Evolutionary conservation across 2,888 invertebrate genomes (phyloP).

Genomic region (Spisula subtruncata): DNA sequence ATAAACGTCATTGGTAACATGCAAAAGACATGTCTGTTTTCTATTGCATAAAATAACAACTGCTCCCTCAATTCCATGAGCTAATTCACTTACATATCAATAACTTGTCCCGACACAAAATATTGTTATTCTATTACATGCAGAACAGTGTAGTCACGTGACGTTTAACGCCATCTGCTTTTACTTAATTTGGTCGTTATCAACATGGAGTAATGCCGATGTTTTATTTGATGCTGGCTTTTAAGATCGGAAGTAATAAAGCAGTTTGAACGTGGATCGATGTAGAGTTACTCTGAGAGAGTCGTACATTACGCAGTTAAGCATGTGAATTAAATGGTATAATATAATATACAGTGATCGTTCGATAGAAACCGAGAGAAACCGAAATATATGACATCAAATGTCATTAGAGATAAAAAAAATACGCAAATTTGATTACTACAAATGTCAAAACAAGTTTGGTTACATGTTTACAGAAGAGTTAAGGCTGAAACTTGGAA

Average conservation of each 20-base stretch:
- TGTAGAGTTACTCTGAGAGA: not conserved
- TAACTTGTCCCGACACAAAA: conserved; percentile 8
- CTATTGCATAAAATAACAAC: not conserved
- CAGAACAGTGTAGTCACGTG: conserved; percentile 32
- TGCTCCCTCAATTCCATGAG: not conserved
- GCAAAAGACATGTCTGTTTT: not conserved
- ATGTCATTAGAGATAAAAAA: not conserved
- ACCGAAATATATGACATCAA: not conserved
- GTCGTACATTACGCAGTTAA: conserved; percentile 8
- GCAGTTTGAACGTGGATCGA: conserved; percentile 29
- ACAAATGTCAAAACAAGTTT: not conserved
- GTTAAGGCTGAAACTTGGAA: not conserved
- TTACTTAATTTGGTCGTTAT: conserved; percentile 52
- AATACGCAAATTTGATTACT: not conserved
- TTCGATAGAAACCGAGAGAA: not conserved
- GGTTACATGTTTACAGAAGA: not conserved
- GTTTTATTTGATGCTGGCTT: conserved; percentile 56
- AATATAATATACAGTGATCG: not conserved
- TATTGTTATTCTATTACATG: conserved; percentile 29
- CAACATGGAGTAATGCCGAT: conserved; percentile 29
- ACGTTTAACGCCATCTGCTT: conserved; percentile 40
- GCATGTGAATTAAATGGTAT: conserved; percentile 32
- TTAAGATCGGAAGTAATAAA: conserved; percentile 58
- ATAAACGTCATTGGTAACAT: not conserved
- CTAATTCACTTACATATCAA: conserved; percentile 11